phyloP scores from a whole-genome alignment of 2,113 vertebrate genomes.

The Syngnathus floridae region DNA sequence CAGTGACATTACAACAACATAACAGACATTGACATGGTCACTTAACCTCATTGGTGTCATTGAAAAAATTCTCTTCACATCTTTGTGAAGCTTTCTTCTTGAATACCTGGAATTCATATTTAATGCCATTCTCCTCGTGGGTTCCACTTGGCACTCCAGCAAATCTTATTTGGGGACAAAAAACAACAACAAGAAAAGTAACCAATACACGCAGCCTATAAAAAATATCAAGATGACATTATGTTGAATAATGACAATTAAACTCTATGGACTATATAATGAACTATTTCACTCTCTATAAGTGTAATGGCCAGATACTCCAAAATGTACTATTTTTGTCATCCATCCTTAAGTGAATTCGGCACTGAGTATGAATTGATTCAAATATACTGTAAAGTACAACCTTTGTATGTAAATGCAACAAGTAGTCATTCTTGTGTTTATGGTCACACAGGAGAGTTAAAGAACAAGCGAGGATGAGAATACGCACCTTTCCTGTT shows the following conservation, averaged over 20 bases:
- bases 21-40: neutral
- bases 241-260: neutral
- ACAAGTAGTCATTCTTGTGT: neutral
- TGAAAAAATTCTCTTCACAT: neutral
- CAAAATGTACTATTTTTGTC: neutral
- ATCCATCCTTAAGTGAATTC: too few species aligned
- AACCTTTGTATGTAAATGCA: too few species aligned
- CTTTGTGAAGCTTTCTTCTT: conserved; percentile 45
- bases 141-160: conserved; percentile 64
- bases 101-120: conserved; percentile 72
- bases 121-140: conserved; percentile 74
- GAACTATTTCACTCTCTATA: neutral
- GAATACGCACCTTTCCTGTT: conserved; percentile 60
- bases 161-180: conserved; percentile 53
- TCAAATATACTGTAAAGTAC: too few species aligned
- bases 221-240: too few species aligned
- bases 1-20: neutral
- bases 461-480: neutral
- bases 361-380: too few species aligned
- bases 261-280: neutral
- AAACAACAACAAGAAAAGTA: neutral
- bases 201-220: neutral
- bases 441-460: too few species aligned
- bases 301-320: neutral
- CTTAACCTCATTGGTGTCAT: neutral